Percentiles rank a stretch among this genome's conserved stretches.
Conservation (phyloP, 2,888 invertebrate genomes). For the Rhorus exstirpatorius region DNA sequence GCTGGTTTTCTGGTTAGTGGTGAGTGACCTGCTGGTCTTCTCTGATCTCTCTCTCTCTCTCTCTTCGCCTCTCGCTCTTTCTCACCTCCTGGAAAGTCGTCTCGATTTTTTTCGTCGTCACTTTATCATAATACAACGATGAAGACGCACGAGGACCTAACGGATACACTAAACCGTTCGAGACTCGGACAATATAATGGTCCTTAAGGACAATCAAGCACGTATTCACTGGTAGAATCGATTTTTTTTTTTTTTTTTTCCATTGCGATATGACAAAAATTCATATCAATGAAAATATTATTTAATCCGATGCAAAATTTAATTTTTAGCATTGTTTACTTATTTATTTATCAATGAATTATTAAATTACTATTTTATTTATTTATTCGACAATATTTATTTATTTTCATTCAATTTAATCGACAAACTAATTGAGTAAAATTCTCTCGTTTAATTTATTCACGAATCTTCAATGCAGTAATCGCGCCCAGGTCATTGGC, state of each 20-base stretch:
- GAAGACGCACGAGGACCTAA: constrained; percentile 34
- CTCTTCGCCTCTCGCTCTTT: neutral
- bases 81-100: neutral
- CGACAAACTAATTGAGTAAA: no score
- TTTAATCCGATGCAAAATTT: no score
- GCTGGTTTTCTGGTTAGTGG: constrained; percentile 76
- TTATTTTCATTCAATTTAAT: no score
- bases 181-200: constrained; percentile 9
- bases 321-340: no score
- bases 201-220: neutral
- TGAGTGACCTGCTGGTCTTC: constrained; percentile 78
- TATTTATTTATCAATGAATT: no score
- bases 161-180: constrained; percentile 25
- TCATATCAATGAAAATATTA: no score
- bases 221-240: neutral
- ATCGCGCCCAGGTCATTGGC: constrained; percentile 4
- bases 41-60: constrained; percentile 31
- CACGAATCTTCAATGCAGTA: no score
- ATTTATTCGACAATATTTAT: no score
- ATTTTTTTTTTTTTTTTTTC: no score
- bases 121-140: constrained; percentile 30
- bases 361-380: no score
- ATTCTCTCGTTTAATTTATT: no score
- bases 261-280: no score
- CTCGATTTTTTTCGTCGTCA: constrained; percentile 39